Conservation (phyloP, 2,113 vertebrate species). For the Brevimyrus niger region DNA sequence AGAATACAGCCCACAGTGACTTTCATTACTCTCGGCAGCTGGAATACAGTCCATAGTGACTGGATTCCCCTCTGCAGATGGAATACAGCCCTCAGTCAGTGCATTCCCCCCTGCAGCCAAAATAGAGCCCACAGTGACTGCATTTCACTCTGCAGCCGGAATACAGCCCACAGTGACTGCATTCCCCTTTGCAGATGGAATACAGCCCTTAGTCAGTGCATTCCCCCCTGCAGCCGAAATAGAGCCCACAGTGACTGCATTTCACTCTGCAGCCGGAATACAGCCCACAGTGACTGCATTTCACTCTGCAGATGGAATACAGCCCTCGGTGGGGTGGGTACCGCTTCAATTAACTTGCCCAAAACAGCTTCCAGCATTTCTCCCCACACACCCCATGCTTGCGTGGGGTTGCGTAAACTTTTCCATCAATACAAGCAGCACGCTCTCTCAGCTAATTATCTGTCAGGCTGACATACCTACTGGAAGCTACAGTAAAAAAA, state of each 20-base stretch:
- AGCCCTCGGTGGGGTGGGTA: not conserved
- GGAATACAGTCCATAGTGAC: no score
- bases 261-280: not conserved
- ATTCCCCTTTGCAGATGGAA: not conserved
- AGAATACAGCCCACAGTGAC: not conserved
- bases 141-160: not conserved
- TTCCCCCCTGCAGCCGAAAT: not conserved
- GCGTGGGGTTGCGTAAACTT: slow-evolving; percentile 47
- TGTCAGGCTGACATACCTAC: slow-evolving; percentile 64
- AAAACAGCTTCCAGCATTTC: slow-evolving; percentile 27
- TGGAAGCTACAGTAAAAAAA: slow-evolving; percentile 55
- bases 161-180: not conserved
- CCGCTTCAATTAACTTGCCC: slow-evolving; percentile 40
- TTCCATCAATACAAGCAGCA: slow-evolving; percentile 47
- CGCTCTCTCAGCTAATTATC: slow-evolving; percentile 38
- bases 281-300: not conserved
- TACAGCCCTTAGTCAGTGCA: not conserved
- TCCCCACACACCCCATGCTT: slow-evolving; percentile 36
- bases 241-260: not conserved
- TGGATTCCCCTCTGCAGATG: no score
- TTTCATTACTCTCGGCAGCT: no score
- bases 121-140: not conserved
- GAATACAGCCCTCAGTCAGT: no score
- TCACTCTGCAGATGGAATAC: not conserved
- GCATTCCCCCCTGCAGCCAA: no score